Conservation (phyloP, 2,888 invertebrate genomes). For the Schrankia costaestrigalis region DNA sequence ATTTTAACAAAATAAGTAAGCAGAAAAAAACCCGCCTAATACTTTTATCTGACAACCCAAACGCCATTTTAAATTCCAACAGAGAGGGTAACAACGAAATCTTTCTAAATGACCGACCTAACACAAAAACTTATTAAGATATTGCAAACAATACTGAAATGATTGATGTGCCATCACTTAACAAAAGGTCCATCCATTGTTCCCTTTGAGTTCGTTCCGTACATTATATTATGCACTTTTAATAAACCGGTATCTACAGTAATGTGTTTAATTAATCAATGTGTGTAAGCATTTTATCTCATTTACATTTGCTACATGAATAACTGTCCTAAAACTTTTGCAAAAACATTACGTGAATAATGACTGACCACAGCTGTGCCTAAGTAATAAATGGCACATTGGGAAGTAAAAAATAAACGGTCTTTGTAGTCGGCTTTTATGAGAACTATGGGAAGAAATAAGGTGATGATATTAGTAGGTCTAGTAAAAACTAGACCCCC, state of each 20-base stretch:
- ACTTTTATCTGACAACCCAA: too few species aligned
- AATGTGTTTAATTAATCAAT: slow-evolving; percentile 73
- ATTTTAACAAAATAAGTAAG: too few species aligned
- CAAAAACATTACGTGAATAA: background rate
- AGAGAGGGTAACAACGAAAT: slow-evolving; percentile 61
- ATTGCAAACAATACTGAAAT: slow-evolving; percentile 67
- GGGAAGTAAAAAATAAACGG: too few species aligned
- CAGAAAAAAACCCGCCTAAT: background rate
- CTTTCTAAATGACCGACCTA: slow-evolving; percentile 75
- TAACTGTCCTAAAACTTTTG: too few species aligned
- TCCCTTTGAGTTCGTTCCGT: slow-evolving; percentile 46
- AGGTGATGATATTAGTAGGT: too few species aligned
- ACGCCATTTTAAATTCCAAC: too few species aligned
- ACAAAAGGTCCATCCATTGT: slow-evolving; percentile 70
- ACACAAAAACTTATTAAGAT: slow-evolving; percentile 78
- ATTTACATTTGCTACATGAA: slow-evolving; percentile 40
- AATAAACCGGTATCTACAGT: slow-evolving; percentile 67
- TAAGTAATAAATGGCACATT: too few species aligned
- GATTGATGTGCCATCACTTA: slow-evolving; percentile 64
- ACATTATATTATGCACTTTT: slow-evolving; percentile 64
- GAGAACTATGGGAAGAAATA: too few species aligned
- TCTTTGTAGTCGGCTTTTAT: too few species aligned
- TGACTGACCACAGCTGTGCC: too few species aligned
- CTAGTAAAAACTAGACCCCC: too few species aligned
- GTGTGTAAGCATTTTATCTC: slow-evolving; percentile 36